These are phyloP conservation scores for Alsophila aescularia DNA, from an alignment of 2,888 invertebrate genomes.

Conservation along the genomic window DNA sequence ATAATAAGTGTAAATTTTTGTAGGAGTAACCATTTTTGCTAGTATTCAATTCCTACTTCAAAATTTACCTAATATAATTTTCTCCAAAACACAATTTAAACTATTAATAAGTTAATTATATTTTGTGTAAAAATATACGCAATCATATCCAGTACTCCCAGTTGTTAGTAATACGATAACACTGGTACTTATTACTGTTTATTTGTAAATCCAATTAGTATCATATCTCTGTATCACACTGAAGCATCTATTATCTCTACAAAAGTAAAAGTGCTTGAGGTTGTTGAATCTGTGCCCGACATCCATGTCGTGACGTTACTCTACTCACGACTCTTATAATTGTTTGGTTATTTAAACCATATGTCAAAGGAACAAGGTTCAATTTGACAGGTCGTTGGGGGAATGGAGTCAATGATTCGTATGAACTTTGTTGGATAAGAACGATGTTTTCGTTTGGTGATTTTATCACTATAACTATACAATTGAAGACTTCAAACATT, in stretches of 20 bases:
- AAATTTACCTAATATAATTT: too few relatives aligned
- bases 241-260: constrained; percentile 30
- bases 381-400: constrained; percentile 5
- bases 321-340: constrained; percentile 30
- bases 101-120: too few relatives aligned
- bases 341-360: constrained; percentile 14
- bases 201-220: constrained; percentile 9
- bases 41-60: too few relatives aligned
- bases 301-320: constrained; percentile 49
- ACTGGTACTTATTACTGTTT: not conserved
- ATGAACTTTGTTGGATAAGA: constrained; percentile 20
- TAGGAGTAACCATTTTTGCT: too few relatives aligned
- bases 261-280: constrained; percentile 65
- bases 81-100: too few relatives aligned
- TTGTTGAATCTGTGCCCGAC: constrained; percentile 60
- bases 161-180: too few relatives aligned
- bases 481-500: too few relatives aligned
- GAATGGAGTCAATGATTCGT: constrained; percentile 31
- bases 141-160: too few relatives aligned
- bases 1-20: too few relatives aligned
- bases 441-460: constrained; percentile 3
- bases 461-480: not conserved
- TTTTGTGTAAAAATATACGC: too few relatives aligned
- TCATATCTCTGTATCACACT: constrained; percentile 11
- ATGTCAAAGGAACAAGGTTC: constrained; percentile 17